phyloP scores from a whole-genome alignment of 2,113 vertebrate genomes.

The Petrocephalus microphthalmus region DNA sequence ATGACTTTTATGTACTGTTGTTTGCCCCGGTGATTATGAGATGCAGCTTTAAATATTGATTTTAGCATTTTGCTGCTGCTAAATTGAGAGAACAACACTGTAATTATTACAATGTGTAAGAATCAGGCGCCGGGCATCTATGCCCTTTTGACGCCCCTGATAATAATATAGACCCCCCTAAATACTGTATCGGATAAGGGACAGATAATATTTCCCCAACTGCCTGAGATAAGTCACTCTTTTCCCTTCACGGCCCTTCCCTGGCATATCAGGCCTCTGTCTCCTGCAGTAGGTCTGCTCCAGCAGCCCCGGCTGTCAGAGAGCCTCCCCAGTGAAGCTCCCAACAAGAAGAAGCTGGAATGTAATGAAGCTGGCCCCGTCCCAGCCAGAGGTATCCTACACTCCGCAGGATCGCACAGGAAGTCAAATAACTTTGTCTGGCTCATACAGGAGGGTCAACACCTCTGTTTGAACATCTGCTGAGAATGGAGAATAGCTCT shows the following conservation, averaged over 20 bases:
- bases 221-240: not conserved
- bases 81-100: not conserved
- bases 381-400: not conserved
- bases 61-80: not conserved
- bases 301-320: not conserved
- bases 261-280: not conserved
- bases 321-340: not conserved
- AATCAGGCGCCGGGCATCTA: too few relatives aligned
- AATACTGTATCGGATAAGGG: not conserved
- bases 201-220: not conserved
- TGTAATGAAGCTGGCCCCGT: not conserved
- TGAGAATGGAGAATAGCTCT: not conserved
- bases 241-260: not conserved
- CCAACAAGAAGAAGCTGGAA: not conserved
- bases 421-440: constrained; percentile 9
- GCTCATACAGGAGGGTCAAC: not conserved
- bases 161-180: not conserved
- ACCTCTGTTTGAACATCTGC: constrained; percentile 10
- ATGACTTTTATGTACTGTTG: not conserved
- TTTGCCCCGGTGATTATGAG: not conserved
- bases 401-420: not conserved
- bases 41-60: not conserved
- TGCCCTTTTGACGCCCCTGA: not conserved
- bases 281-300: not conserved
- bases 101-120: not conserved